Evolutionary conservation across 2,797 vertebrate species (phyloP).

Genomic region (Tenualosa thibaudeaui): DNA sequence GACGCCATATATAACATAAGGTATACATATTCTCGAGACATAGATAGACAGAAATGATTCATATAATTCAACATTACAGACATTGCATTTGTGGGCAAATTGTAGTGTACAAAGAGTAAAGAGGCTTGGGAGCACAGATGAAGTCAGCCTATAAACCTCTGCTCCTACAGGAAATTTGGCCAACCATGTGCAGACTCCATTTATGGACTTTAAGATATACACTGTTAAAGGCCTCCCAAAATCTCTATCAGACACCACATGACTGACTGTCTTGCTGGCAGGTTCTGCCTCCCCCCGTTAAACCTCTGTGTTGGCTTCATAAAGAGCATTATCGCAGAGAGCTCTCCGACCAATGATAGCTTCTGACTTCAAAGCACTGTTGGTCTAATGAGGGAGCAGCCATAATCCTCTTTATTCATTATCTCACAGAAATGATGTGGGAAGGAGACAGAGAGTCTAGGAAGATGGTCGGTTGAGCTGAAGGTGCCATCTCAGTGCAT

Average conservation of each 20-base stretch:
- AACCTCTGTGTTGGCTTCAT: background rate
- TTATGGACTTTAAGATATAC: background rate
- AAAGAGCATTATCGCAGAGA: background rate
- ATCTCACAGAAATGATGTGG: constrained; percentile 37
- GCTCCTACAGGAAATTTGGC: background rate
- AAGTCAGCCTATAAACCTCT: background rate
- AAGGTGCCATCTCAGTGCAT: constrained; percentile 4
- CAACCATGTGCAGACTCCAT: background rate
- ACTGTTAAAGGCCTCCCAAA: constrained; percentile 1
- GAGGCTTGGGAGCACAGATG: background rate
- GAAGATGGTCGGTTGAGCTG: constrained; percentile 6
- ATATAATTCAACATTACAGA: background rate
- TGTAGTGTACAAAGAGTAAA: background rate
- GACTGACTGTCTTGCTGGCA: background rate
- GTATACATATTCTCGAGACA: background rate
- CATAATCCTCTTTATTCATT: constrained; percentile 40
- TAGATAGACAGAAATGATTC: background rate
- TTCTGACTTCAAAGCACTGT: constrained; percentile 17
- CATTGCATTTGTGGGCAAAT: background rate
- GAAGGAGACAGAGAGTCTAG: constrained; percentile 17
- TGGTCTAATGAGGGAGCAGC: constrained; percentile 37
- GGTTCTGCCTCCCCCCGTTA: background rate
- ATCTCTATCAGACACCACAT: background rate
- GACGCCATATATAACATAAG: background rate
- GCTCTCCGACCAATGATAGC: constrained; percentile 20